A percentile compares a stretch with the other conserved stretches of the same genome.
phyloP scores from a whole-genome alignment of 2,113 vertebrate genomes.

The Syrmaticus mikado region DNA sequence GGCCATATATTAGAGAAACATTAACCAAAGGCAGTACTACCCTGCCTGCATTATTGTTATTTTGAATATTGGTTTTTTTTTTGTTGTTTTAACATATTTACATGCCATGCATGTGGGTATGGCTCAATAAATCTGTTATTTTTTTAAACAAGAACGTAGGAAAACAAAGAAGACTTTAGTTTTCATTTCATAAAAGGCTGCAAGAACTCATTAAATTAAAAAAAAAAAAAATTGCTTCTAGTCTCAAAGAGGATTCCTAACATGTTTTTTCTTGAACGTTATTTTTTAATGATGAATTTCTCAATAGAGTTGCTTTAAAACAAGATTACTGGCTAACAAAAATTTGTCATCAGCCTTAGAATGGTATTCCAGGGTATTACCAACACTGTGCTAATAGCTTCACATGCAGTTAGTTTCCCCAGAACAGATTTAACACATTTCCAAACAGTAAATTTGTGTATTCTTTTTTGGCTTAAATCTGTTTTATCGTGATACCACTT shows the following conservation, averaged over 20 bases:
- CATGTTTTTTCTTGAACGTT: neutral
- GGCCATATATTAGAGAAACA: too few species aligned
- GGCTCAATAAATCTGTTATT: neutral
- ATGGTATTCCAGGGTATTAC: neutral
- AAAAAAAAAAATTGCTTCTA: neutral
- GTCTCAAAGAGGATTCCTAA: neutral
- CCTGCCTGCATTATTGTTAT: neutral
- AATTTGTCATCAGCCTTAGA: neutral
- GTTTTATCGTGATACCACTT: constrained; percentile 30
- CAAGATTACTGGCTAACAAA: neutral
- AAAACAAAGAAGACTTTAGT: neutral
- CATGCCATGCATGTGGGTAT: neutral
- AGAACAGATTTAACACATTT: constrained; percentile 20
- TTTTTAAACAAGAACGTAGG: neutral
- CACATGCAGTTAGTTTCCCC: neutral
- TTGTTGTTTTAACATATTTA: neutral
- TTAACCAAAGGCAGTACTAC: neutral
- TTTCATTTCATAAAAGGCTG: neutral
- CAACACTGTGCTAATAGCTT: neutral
- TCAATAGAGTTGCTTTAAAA: neutral
- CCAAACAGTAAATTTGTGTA: neutral
- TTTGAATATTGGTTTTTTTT: neutral
- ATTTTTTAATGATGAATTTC: neutral
- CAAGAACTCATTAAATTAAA: neutral
- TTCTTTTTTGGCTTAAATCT: constrained; percentile 37